A percentile compares a stretch with the other conserved stretches of the same genome.
These are phyloP conservation scores for Acromyrmex echinatior DNA, from an alignment of 1,140 invertebrate species.

Conservation along the genomic window DNA sequence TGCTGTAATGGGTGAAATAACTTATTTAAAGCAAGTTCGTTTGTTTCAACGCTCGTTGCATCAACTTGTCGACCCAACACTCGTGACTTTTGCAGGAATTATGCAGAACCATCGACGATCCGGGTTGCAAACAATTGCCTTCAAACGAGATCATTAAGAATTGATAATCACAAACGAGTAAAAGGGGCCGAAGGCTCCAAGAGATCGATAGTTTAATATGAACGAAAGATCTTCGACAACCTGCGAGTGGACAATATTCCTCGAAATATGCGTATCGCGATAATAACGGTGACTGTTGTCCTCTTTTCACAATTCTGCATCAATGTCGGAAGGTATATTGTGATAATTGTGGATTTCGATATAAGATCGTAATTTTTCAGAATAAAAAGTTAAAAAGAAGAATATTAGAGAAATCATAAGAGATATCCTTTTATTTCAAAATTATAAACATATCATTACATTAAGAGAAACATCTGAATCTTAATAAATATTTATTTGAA, in stretches of 20 bases:
- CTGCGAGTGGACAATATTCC: not conserved
- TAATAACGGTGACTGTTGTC: not conserved
- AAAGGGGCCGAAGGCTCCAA: not conserved
- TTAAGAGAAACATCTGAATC: too few species aligned
- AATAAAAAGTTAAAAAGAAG: not conserved
- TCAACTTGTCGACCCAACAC: not conserved
- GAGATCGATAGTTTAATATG: constrained; percentile 25
- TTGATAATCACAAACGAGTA: not conserved
- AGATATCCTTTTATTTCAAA: not conserved
- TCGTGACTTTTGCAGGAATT: not conserved
- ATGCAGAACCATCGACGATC: not conserved
- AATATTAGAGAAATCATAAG: too few species aligned
- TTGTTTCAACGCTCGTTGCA: too few species aligned
- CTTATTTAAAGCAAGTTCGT: constrained; percentile 8
- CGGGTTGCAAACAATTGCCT: not conserved
- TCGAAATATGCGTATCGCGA: constrained; percentile 12
- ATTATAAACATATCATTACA: not conserved
- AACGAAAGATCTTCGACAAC: not conserved
- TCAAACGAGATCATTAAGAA: constrained; percentile 38
- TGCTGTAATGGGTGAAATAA: not conserved
- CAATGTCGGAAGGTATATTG: not conserved
- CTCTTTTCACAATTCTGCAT: not conserved
- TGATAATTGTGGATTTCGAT: not conserved
- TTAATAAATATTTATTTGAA: too few species aligned
- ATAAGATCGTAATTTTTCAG: not conserved